Evolutionary conservation across 2,888 invertebrate species (phyloP), one percentile per base, ranked within the genome.

Genomic region (Lasioglossum morio): DNA sequence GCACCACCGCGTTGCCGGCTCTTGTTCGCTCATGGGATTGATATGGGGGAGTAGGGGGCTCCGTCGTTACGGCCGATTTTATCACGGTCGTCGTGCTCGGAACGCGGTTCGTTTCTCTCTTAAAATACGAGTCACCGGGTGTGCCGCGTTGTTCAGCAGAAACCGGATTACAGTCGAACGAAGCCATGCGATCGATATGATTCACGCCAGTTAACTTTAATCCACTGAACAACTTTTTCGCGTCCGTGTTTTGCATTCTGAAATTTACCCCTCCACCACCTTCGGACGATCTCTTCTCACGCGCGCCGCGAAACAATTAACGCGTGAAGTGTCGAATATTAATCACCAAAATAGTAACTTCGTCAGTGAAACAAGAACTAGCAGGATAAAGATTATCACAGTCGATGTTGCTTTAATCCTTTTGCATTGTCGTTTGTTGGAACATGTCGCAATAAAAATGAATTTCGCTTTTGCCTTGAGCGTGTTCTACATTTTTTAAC

Each of bases 121-220:
- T 90, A 90, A 92, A 91, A 92, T 91, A 91, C 92, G 91, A 92
- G 89, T 89, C 86, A 89, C 83, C 84, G 77, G 82, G 89, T 87
- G 84, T 87, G 86, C 80, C 85, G 70, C 85, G 86, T 87, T 84
- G 81, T 89, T 86, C 79, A 76, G 73, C 83, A 88, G 84, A 86
- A 86, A 88, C 84, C 88, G 88, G 88, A 88, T 88, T 89, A 82
- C 86, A 77, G 82, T 75, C 77, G 79, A 80, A 78, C 89, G 88
- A 87, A 57, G 80, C 77, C 43, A 70, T 30, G 75, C 85, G 87
- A 89, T 89, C 88, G 90, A 89, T 90, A 88, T 84, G 82, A 79
- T 77, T 82, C 74, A 80, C 75, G 84, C 82, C 84, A 90, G 88
- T 90, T 90, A 84, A 77, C 75, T 89, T 89, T 89, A 89, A 89